Evolutionary conservation across 2,113 vertebrate species (phyloP), one percentile per base, ranked within the genome.

Genomic region (Pelobates fuscus): DNA sequence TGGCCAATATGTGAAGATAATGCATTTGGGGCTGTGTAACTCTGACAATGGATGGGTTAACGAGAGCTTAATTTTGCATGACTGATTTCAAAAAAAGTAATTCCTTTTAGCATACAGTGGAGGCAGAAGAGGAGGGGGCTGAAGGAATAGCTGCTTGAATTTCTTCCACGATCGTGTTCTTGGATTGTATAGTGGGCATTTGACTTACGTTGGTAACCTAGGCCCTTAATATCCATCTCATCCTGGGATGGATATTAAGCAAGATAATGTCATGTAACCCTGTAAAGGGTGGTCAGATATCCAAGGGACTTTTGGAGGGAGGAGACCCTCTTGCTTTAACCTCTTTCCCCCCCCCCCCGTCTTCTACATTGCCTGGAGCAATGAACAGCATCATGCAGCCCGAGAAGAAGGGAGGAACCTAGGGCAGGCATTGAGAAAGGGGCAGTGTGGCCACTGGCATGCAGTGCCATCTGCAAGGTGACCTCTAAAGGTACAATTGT

Each of bases 41-140:
- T 43, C 62, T 58, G 62, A 62, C 29, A 58, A 25, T 7, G 27
- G 49, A 66, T 26, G 32, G 62, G 71, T 74, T 74, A 74, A 66
- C 43, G 27, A 44, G 26, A 66, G 71, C 61, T 66, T 18, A 15
- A 21, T 21, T 74, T 20, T 74, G 62, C 71, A 58, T 74, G 71
- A 58, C 62, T 43, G 62, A 49, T 62, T 66, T 18, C 62, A 43
- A 73, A 66, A 71, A 63, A 58, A 43, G 5, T 2, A 57, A 74
- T 66, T 58, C n/a, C 25, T 26, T 66, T 66, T 74, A 44, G 64
- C 71, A 59, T 30, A 57, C 59, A 23, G 59, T 23, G 43, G 2
- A 21, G 21, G 18, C 17, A 66, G 27, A 41, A 43, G n/a, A n/a
- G 64, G 55, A 41, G 60, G 23, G 26, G 44, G 44, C n/a, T n/a